phyloP scores from a whole-genome alignment of 2,888 invertebrate species.

The Cheilosia pagana region DNA sequence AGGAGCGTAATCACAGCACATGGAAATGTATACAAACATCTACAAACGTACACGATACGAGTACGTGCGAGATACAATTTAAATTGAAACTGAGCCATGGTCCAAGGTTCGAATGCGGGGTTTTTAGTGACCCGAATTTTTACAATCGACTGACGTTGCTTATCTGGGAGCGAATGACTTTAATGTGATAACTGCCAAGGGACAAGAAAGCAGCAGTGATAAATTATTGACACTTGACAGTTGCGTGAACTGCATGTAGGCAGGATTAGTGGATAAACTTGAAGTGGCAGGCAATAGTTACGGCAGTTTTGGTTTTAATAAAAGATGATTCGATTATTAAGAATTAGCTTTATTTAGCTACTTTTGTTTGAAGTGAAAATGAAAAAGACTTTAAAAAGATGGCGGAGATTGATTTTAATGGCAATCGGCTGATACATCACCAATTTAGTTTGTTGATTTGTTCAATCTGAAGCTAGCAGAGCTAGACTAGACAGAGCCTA shows the following conservation, averaged over 20 bases:
- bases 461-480: too few species aligned
- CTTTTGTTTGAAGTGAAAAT: too few species aligned
- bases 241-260: constrained; percentile 51
- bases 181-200: constrained; percentile 62
- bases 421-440: too few species aligned
- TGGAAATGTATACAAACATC: constrained; percentile 32
- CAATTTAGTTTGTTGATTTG: too few species aligned
- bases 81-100: constrained; percentile 66
- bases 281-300: too few species aligned
- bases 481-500: too few species aligned
- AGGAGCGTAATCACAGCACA: constrained; percentile 50
- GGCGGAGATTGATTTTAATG: too few species aligned
- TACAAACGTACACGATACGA: neutral
- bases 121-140: constrained; percentile 17
- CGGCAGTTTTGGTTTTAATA: too few species aligned
- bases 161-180: constrained; percentile 61
- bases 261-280: constrained; percentile 5
- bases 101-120: constrained; percentile 60
- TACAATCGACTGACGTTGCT: constrained; percentile 26
- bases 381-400: too few species aligned
- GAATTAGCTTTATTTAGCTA: neutral
- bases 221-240: constrained; percentile 66
- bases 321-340: too few species aligned
- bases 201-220: constrained; percentile 56
- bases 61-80: constrained; percentile 63